A percentile compares a stretch with the other conserved stretches of the same genome.
phyloP scores from a whole-genome alignment of 1,140 invertebrate genomes.

The Drosophila parabipectinata region DNA sequence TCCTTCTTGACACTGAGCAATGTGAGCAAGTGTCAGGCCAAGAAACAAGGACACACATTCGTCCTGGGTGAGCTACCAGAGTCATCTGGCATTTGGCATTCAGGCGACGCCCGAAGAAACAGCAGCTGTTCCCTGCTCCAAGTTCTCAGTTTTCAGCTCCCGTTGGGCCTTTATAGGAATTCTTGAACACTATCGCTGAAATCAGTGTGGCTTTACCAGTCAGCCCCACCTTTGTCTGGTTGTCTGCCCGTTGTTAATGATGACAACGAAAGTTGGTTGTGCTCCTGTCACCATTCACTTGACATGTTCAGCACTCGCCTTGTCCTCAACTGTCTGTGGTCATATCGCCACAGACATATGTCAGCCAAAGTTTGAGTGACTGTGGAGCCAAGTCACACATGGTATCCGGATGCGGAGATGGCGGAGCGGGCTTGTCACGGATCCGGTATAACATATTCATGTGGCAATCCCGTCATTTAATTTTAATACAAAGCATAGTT shows the following conservation, averaged over 20 bases:
- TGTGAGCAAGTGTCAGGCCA: slow-evolving; percentile 36
- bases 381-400: slow-evolving; percentile 24
- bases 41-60: slow-evolving; percentile 36
- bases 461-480: slow-evolving; percentile 8
- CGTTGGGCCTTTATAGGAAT: slow-evolving; percentile 16
- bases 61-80: slow-evolving; percentile 2
- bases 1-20: slow-evolving; percentile 40
- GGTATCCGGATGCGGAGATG: slow-evolving; percentile 13
- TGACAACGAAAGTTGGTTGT: slow-evolving; percentile 41
- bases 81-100: slow-evolving; percentile 17
- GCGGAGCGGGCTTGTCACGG: slow-evolving; percentile 14
- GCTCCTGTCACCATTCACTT: slow-evolving; percentile 48
- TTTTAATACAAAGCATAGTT: slow-evolving; percentile 4
- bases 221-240: slow-evolving; percentile 27
- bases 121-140: slow-evolving; percentile 9
- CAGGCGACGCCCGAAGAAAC: slow-evolving; percentile 9
- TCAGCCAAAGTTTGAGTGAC: slow-evolving; percentile 35
- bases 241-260: slow-evolving; percentile 32
- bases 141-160: slow-evolving; percentile 7
- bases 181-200: slow-evolving; percentile 25
- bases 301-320: slow-evolving; percentile 27
- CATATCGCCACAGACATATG: slow-evolving; percentile 39
- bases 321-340: slow-evolving; percentile 40
- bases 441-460: slow-evolving; percentile 17
- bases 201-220: slow-evolving; percentile 24